Conservation (phyloP, 1,140 invertebrate genomes). For the Megalopta genalis region DNA sequence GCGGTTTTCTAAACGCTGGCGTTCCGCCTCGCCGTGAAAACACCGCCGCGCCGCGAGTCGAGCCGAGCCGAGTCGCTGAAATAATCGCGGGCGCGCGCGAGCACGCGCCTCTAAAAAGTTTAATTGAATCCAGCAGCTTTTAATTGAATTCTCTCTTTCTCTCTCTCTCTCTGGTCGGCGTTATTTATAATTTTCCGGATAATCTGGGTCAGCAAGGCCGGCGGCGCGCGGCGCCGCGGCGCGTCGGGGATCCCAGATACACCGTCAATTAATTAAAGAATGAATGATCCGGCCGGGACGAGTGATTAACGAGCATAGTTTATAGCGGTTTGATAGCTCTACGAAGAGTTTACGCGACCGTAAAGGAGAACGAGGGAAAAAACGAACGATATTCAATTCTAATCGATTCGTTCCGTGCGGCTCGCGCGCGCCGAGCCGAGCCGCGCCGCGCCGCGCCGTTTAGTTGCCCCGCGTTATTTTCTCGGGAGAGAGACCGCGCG, state of each 20-base stretch:
- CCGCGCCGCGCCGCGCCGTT: too few species aligned
- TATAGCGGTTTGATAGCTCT: not conserved
- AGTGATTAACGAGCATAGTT: not conserved
- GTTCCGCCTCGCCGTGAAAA: not conserved
- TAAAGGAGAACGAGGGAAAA: not conserved
- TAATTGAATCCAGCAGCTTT: not conserved
- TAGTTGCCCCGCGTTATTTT: not conserved
- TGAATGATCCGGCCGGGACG: not conserved
- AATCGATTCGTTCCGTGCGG: too few species aligned
- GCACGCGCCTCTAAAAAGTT: not conserved
- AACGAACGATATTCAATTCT: too few species aligned
- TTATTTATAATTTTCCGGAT: not conserved
- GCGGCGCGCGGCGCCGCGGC: too few species aligned
- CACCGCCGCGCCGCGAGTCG: too few species aligned
- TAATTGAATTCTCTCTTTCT: not conserved
- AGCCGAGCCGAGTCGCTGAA: too few species aligned
- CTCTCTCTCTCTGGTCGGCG: too few species aligned
- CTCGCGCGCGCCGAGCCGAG: too few species aligned
- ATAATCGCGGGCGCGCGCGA: too few species aligned
- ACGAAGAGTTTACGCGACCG: not conserved
- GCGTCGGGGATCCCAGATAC: not conserved
- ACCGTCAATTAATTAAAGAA: not conserved
- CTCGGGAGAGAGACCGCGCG: too few species aligned
- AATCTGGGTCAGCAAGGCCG: not conserved
- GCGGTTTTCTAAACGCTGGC: conserved; percentile 3